phyloP scores from a whole-genome alignment of 2,888 invertebrate species.

The Laspeyria flexula region DNA sequence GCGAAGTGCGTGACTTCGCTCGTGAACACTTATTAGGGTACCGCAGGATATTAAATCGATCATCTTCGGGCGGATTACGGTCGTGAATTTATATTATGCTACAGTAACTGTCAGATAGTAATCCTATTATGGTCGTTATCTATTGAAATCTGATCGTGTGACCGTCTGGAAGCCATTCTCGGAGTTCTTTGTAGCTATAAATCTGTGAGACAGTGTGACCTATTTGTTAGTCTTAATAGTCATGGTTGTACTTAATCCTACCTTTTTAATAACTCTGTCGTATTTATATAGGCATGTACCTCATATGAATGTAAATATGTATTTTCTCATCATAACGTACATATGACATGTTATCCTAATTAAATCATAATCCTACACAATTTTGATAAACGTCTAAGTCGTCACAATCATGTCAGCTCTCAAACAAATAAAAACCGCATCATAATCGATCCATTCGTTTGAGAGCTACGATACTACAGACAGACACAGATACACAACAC shows the following conservation, averaged over 20 bases:
- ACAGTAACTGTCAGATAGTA: constrained; percentile 48
- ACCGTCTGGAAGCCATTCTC: constrained; percentile 36
- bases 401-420: no score
- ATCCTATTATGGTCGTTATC: constrained; percentile 55
- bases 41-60: constrained; percentile 36
- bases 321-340: not conserved
- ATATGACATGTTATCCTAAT: no score
- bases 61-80: constrained; percentile 41
- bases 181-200: constrained; percentile 32
- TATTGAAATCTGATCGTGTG: constrained; percentile 54
- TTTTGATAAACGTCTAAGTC: no score
- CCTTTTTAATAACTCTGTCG: constrained; percentile 26
- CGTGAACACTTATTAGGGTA: constrained; percentile 28
- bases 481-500: no score
- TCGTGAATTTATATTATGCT: constrained; percentile 51
- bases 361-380: no score
- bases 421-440: no score
- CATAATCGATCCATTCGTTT: no score
- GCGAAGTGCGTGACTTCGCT: constrained; percentile 21
- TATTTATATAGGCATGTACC: not conserved
- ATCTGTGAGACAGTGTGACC: constrained; percentile 40
- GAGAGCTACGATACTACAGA: no score
- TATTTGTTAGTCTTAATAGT: constrained; percentile 41
- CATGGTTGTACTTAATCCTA: constrained; percentile 37
- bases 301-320: not conserved